Percentiles rank a stretch among this genome's conserved stretches.
Conservation (phyloP, 2,888 invertebrate species). For the Plebejus melissa region DNA sequence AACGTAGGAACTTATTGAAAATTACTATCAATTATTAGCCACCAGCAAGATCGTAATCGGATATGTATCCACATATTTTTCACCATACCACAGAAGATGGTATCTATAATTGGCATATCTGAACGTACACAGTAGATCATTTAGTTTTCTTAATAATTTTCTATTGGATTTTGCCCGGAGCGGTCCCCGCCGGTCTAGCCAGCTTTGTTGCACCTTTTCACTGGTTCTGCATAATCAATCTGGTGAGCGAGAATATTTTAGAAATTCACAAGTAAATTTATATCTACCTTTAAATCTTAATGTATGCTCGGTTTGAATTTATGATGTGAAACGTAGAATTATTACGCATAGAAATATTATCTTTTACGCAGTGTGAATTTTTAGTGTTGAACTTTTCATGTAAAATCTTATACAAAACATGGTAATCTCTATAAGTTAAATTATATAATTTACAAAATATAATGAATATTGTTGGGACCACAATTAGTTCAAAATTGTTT, state of each 20-base stretch:
- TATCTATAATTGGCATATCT: conserved; percentile 78
- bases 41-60: conserved; percentile 50
- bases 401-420: too few species aligned
- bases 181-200: conserved; percentile 53
- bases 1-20: conserved; percentile 45
- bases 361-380: not conserved
- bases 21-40: conserved; percentile 65
- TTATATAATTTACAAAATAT: too few species aligned
- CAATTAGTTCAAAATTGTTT: not conserved
- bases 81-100: conserved; percentile 56
- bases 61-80: conserved; percentile 71
- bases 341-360: not conserved
- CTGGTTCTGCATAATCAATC: conserved; percentile 69
- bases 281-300: conserved; percentile 17
- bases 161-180: conserved; percentile 66
- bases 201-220: conserved; percentile 66
- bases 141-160: conserved; percentile 79
- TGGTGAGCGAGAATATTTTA: conserved; percentile 35
- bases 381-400: too few species aligned
- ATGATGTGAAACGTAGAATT: conserved; percentile 14
- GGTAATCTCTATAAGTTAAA: too few species aligned
- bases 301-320: conserved; percentile 7
- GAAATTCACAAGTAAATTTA: conserved; percentile 17
- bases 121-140: conserved; percentile 70
- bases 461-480: too few species aligned